Conservation (phyloP, 2,888 invertebrate species). For the Perdita meconis region DNA sequence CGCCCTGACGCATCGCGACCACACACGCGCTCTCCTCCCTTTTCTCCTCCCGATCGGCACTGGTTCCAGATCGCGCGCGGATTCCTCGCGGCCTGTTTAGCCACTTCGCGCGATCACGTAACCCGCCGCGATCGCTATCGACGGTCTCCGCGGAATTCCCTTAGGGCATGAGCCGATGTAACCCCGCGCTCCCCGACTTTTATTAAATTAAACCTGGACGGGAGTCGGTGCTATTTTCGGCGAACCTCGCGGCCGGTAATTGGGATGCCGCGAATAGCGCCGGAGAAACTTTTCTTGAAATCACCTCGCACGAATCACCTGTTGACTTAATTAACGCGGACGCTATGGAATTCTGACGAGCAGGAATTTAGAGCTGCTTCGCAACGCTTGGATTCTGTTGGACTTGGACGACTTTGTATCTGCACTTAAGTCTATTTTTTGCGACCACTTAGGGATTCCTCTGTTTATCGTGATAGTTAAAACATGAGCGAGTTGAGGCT, state of each 20-base stretch:
- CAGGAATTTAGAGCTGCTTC: conserved; percentile 37
- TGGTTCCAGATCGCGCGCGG: conserved; percentile 27
- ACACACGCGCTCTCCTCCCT: conserved; percentile 63
- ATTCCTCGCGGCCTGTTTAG: conserved; percentile 50
- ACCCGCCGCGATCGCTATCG: conserved; percentile 56
- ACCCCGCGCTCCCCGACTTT: conserved; percentile 11
- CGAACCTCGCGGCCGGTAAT: conserved; percentile 14
- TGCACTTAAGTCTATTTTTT: neutral
- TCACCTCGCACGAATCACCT: neutral
- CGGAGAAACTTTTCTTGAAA: conserved; percentile 23
- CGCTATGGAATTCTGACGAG: conserved; percentile 28
- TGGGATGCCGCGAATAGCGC: conserved; percentile 29
- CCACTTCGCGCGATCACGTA: conserved; percentile 45
- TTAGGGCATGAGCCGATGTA: conserved; percentile 15
- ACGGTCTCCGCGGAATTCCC: conserved; percentile 50
- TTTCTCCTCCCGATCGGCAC: conserved; percentile 40
- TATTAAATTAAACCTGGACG: conserved; percentile 27
- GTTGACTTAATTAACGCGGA: conserved; percentile 32
- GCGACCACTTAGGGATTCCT: neutral
- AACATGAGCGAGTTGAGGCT: neutral
- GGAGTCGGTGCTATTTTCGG: conserved; percentile 35
- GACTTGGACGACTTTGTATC: neutral
- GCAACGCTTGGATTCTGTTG: neutral
- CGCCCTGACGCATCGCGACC: conserved; percentile 39
- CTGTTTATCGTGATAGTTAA: neutral